Percentiles rank a stretch among this genome's conserved stretches.
Conservation (phyloP, 1,140 invertebrate genomes). For the Agrypnia vestita region DNA sequence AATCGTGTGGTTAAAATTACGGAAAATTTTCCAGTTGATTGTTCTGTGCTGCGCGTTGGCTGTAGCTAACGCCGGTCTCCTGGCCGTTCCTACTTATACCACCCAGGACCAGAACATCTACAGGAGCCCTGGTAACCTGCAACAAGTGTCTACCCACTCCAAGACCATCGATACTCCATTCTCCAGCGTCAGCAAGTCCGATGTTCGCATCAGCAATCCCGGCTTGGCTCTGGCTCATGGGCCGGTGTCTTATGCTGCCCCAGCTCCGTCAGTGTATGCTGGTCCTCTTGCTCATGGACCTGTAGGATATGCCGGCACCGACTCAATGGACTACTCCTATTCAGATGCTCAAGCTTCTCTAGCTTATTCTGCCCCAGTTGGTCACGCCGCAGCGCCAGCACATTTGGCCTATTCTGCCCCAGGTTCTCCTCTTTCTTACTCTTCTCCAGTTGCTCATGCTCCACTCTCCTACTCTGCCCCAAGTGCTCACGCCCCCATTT, state of each 20-base stretch:
- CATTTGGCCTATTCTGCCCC: conserved; percentile 66
- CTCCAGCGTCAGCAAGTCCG: conserved; percentile 78
- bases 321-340: conserved; percentile 62
- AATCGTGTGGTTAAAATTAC: too few species aligned
- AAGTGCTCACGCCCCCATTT: conserved; percentile 61
- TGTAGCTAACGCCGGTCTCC: conserved; percentile 60
- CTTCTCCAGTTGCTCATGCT: conserved; percentile 66
- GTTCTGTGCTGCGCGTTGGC: conserved; percentile 67
- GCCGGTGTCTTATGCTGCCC: conserved; percentile 58
- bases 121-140: conserved; percentile 77
- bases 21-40: conserved; percentile 65
- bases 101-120: conserved; percentile 77
- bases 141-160: conserved; percentile 76
- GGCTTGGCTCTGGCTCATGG: conserved; percentile 65
- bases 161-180: conserved; percentile 81
- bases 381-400: conserved; percentile 63
- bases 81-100: conserved; percentile 72
- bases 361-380: conserved; percentile 57
- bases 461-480: conserved; percentile 2
- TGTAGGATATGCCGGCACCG: too few species aligned
- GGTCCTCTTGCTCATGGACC: conserved; percentile 62
- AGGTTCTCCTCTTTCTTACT: conserved; percentile 64
- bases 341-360: conserved; percentile 68
- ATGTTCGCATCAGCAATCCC: conserved; percentile 78
- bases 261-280: conserved; percentile 44